These are phyloP conservation scores for Centropus bengalensis DNA, from an alignment of 2,113 vertebrate genomes.

Conservation along the genomic window DNA sequence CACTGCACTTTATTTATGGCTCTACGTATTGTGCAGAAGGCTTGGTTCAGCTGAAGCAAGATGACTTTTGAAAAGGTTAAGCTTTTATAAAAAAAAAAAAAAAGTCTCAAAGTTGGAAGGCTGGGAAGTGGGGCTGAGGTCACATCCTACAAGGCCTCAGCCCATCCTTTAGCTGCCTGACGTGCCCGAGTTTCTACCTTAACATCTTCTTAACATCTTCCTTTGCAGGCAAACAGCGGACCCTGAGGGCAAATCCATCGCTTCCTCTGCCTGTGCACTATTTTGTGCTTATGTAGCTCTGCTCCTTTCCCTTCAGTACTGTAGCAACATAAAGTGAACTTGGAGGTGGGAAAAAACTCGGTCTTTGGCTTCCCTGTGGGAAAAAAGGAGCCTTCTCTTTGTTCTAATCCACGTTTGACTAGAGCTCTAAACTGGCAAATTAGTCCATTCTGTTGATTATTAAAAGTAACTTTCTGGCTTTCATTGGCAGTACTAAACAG, in stretches of 20 bases:
- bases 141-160: not conserved
- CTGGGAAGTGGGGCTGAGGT: not conserved
- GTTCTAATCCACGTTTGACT: not conserved
- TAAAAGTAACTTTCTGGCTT: not conserved
- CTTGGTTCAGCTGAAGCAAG: not conserved
- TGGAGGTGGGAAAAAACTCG: not conserved
- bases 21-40: not conserved
- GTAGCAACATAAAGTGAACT: not conserved
- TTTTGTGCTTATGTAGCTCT: not conserved
- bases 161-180: not conserved
- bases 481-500: not conserved
- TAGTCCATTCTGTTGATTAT: not conserved
- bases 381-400: not conserved
- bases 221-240: not conserved
- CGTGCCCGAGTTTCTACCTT: not conserved
- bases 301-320: not conserved
- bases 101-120: not conserved
- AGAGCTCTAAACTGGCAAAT: not conserved
- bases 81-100: not conserved
- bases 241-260: not conserved
- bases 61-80: conserved; percentile 41
- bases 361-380: not conserved
- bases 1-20: rapidly evolving
- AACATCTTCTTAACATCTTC: not conserved
- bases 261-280: not conserved